Base-by-base conservation (phyloP, 2,888 invertebrate species). In the Drosophila robusta region DNA sequence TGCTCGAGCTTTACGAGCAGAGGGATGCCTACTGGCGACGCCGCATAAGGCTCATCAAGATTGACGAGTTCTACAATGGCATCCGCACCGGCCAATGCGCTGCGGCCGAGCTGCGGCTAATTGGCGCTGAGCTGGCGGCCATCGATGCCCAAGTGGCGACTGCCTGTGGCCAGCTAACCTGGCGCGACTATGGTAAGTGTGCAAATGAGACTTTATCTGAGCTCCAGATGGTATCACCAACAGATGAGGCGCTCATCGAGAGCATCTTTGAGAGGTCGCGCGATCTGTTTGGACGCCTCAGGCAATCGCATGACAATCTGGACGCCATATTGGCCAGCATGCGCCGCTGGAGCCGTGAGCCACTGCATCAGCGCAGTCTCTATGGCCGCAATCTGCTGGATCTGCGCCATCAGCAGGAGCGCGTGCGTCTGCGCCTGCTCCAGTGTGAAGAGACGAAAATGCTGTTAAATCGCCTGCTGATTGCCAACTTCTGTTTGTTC, bases 21-120 rank as follows among this genome's bases (percentile, higher is more conserved):
- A 78, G 89, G 49, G 83, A 91, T 57, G 87, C 80, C 26, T 86
- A 90, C 61, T 92, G 90, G 90, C 80, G 87, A 9, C 89, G 90
- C 9, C 89, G 87, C 42, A 90, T 89, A 70, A 93, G 93, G n/a
- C 89, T 94, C 39, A 93, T 94, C 79, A 93, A 95, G 47, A 94
- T 95, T 42, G 94, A 95, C 6, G 93, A 95, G 56, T 95, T 96
- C 95, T 98, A 98, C 92, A 98, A 98, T 91, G 95, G 95, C 76
- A 95, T 98, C 60, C 94, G 95, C 49, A 94, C 93, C 26, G 94
- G 95, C 2, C 95, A 96, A 47, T 94, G 95, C 55, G 94, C 94
- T 56, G 95, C 96, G 0, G 89, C 86, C 3, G 98, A 98, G 91
- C 95, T 95, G 66, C 94, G 95, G 24, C 93, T 98, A 47, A 95